Conservation (phyloP, 2,888 invertebrate species). For the Chrysopilus asiliformis region DNA sequence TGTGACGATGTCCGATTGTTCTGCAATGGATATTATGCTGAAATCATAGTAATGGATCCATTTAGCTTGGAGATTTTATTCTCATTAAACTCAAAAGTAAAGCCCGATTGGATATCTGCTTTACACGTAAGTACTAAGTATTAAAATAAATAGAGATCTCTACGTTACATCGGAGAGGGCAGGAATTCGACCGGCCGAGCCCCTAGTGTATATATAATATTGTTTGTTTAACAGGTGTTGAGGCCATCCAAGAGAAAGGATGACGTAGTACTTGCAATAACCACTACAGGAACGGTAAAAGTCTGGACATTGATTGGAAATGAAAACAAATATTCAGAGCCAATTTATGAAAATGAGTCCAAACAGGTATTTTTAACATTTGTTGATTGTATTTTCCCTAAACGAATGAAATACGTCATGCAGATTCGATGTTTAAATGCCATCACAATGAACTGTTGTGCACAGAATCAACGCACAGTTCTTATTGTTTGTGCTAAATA, state of each 20-base stretch:
- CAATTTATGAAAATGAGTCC: conserved; percentile 92
- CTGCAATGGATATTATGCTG: conserved; percentile 97
- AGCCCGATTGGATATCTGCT: conserved; percentile 97
- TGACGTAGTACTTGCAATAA: conserved; percentile 88
- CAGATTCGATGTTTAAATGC: conserved; percentile 83
- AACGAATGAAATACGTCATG: background rate
- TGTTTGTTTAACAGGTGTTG: conserved; percentile 38
- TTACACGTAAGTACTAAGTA: conserved; percentile 52
- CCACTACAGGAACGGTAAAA: conserved; percentile 92
- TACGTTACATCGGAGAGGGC: background rate
- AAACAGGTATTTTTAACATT: conserved; percentile 48
- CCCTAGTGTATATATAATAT: too few relatives aligned
- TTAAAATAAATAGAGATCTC: background rate
- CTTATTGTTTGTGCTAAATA: conserved; percentile 93
- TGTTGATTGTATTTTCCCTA: background rate
- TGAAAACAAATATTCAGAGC: conserved; percentile 75
- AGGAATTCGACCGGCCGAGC: too few relatives aligned
- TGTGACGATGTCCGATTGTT: conserved; percentile 76
- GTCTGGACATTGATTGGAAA: conserved; percentile 89
- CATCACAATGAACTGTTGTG: conserved; percentile 82
- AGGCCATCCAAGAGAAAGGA: conserved; percentile 70
- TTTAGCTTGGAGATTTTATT: conserved; percentile 86
- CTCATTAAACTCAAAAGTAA: conserved; percentile 84
- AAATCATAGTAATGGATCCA: conserved; percentile 93
- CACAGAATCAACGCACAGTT: conserved; percentile 91